These are phyloP conservation scores for Lichenostomus cassidix DNA, from an alignment of 2,113 vertebrate species.

Conservation along the genomic window DNA sequence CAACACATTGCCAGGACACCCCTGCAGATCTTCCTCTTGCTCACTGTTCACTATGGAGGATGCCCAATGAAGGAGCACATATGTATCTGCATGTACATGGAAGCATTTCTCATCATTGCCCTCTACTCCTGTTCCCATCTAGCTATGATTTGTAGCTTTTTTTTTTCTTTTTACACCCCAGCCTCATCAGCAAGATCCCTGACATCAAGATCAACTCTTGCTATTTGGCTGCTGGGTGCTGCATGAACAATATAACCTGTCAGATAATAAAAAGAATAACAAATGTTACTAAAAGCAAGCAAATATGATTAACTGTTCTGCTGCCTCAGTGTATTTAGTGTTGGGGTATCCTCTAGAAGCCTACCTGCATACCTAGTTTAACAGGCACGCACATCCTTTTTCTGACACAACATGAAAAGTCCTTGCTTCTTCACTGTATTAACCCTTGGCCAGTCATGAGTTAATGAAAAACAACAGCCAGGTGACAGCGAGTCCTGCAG, in stretches of 20 bases:
- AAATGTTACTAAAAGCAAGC: not conserved
- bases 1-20: not conserved
- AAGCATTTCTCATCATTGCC: not conserved
- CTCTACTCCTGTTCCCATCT: not conserved
- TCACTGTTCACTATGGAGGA: not conserved
- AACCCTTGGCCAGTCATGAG: not conserved
- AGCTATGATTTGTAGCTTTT: not conserved
- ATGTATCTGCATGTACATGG: not conserved
- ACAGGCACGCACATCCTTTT: not conserved
- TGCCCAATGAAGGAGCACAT: rapidly evolving
- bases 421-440: not conserved
- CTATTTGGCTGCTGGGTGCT: not conserved
- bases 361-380: not conserved
- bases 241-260: not conserved
- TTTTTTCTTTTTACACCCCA: not conserved
- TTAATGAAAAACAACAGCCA: not conserved
- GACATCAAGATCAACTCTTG: not conserved
- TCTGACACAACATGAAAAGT: not conserved
- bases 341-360: not conserved
- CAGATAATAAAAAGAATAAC: not conserved
- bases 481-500: not conserved
- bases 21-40: not conserved
- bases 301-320: not conserved
- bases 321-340: not conserved
- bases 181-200: not conserved